Conservation (phyloP, 2,797 vertebrate genomes). For the Cheirogaleus major region DNA sequence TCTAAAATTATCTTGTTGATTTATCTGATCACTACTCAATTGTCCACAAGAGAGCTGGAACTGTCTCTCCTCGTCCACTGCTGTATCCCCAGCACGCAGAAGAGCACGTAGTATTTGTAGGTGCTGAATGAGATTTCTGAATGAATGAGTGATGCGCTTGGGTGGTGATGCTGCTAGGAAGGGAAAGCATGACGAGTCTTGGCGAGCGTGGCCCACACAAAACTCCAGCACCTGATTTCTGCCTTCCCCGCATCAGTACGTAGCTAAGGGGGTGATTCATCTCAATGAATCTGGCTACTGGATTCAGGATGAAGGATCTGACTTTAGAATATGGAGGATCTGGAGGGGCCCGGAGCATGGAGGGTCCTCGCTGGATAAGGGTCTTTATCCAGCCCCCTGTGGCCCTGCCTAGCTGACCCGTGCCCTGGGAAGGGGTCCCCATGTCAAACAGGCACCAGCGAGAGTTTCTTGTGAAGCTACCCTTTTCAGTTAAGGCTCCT, state of each 20-base stretch:
- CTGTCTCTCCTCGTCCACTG: not conserved
- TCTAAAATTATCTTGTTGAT: not conserved
- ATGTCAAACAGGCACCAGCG: conserved; percentile 57
- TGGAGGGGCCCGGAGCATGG: not conserved
- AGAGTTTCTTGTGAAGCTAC: conserved; percentile 70
- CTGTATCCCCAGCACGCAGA: not conserved
- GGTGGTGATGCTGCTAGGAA: not conserved
- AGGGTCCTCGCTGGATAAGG: not conserved
- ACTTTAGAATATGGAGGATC: not conserved
- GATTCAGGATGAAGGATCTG: not conserved
- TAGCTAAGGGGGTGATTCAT: not conserved
- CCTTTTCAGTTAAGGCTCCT: conserved; percentile 78
- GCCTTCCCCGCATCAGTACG: accelerated
- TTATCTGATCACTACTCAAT: not conserved
- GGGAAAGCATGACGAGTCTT: not conserved
- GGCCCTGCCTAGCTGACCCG: not conserved
- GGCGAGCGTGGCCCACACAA: not conserved
- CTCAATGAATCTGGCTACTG: not conserved
- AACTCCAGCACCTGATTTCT: not conserved
- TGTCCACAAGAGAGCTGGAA: not conserved
- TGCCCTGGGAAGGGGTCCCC: conserved; percentile 40
- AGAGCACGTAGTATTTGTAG: accelerated
- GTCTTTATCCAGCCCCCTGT: not conserved
- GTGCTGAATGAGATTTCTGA: not conserved
- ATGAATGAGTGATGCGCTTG: not conserved